Conservation (phyloP, 2,113 vertebrate species). For the Copsychus sechellarum region DNA sequence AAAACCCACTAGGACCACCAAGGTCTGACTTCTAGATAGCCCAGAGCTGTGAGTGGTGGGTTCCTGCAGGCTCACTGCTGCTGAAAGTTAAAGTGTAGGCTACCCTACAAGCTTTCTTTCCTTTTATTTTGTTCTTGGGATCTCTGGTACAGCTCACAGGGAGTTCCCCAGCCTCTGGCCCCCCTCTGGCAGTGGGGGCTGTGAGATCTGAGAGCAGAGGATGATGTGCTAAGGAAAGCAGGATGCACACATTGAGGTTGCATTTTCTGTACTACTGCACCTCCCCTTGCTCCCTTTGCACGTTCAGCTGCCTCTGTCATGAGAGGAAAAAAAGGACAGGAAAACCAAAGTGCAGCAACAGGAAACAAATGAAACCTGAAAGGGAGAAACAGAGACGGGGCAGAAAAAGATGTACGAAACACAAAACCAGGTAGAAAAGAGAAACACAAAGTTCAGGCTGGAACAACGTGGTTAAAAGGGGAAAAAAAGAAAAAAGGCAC, state of each 20-base stretch:
- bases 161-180: background rate
- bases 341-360: background rate
- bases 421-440: background rate
- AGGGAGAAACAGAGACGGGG: rapidly evolving
- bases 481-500: no score
- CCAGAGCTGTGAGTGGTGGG: background rate
- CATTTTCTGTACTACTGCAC: background rate
- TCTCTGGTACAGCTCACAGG: background rate
- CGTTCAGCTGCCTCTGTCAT: rapidly evolving
- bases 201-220: background rate
- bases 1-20: background rate
- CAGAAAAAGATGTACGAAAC: background rate
- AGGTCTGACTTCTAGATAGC: background rate
- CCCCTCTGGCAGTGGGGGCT: background rate
- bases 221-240: background rate
- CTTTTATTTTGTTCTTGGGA: background rate
- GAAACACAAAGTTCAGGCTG: background rate
- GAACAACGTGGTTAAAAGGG: rapidly evolving
- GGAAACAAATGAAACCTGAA: background rate
- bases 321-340: background rate
- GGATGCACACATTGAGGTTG: background rate
- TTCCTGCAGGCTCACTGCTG: background rate
- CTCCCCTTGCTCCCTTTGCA: background rate
- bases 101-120: background rate
- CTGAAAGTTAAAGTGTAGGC: rapidly evolving